These are phyloP conservation scores for Melanotaenia nigrans DNA, from an alignment of 2,797 vertebrate species.

Conservation along the genomic window DNA sequence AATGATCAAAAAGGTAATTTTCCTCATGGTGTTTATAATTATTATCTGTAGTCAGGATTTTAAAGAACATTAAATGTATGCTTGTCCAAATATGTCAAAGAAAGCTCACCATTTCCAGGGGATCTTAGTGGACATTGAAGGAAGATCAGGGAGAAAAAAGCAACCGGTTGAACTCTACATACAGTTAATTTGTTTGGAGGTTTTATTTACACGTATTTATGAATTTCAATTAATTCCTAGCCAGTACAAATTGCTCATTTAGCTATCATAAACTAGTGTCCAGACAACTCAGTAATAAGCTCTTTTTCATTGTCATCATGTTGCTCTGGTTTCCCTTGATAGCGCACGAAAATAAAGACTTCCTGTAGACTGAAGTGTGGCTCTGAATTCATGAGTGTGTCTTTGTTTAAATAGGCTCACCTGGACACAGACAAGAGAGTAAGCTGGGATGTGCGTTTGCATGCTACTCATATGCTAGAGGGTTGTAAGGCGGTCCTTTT, in stretches of 20 bases:
- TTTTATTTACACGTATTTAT: too few relatives aligned
- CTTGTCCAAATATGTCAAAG: too few relatives aligned
- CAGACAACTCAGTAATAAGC: not conserved
- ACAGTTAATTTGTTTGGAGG: too few relatives aligned
- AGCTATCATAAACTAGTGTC: not conserved
- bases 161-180: not conserved
- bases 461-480: slow-evolving; percentile 1
- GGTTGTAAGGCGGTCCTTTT: slow-evolving; percentile 24
- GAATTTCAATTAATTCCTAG: not conserved
- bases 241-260: not conserved
- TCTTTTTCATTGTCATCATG: slow-evolving; percentile 4
- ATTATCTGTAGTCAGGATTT: too few relatives aligned
- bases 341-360: slow-evolving; percentile 15
- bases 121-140: not conserved
- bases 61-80: too few relatives aligned
- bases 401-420: not conserved
- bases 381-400: not conserved
- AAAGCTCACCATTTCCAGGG: too few relatives aligned
- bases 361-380: slow-evolving; percentile 2
- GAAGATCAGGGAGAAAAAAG: not conserved
- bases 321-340: slow-evolving; percentile 3
- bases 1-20: not conserved
- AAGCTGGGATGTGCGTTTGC: not conserved
- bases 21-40: not conserved
- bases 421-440: not conserved